Conservation (phyloP, 1,140 invertebrate species). For the Littorina saxatilis region DNA sequence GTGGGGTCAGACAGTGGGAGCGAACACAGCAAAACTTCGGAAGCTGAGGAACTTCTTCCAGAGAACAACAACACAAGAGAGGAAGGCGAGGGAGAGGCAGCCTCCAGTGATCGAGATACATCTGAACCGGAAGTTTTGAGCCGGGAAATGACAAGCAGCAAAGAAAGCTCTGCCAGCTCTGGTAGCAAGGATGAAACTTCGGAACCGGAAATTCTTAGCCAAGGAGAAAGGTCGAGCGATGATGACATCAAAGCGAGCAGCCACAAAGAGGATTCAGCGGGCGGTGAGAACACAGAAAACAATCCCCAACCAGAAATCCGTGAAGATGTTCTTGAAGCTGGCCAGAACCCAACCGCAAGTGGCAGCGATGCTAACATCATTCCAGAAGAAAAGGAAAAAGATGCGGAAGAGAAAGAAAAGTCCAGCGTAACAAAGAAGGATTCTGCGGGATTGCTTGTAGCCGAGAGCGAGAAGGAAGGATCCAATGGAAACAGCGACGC, state of each 20-base stretch:
- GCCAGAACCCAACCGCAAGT: background rate
- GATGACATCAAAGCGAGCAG: background rate
- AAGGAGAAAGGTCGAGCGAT: background rate
- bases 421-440: background rate
- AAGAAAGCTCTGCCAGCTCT: background rate
- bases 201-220: slow-evolving; percentile 12
- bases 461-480: background rate
- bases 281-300: background rate
- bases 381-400: background rate
- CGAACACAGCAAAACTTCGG: background rate
- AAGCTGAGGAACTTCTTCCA: background rate
- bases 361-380: background rate
- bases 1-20: background rate
- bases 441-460: too few species aligned
- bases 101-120: background rate
- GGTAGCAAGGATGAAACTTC: slow-evolving; percentile 13
- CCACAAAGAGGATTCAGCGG: background rate
- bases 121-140: background rate
- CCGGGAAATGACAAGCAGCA: slow-evolving; percentile 4
- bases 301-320: background rate
- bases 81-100: background rate
- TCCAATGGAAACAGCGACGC: background rate
- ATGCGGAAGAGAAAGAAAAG: background rate
- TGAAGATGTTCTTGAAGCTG: background rate
- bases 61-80: background rate